These are phyloP conservation scores for Threskiornis aethiopicus DNA, from an alignment of 2,797 vertebrate species.

Conservation along the genomic window DNA sequence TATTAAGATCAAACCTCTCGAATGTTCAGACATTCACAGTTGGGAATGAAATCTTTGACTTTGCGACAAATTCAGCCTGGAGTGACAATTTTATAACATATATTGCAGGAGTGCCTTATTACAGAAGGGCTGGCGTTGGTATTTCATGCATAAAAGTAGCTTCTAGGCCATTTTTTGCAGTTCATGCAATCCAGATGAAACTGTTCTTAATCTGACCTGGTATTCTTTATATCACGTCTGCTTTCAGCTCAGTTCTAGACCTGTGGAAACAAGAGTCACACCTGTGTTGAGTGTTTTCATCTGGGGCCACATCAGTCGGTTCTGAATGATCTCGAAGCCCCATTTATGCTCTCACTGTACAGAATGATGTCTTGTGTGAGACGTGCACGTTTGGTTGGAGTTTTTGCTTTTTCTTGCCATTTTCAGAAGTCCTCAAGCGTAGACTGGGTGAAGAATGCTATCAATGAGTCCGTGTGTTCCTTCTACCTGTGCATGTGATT, in stretches of 20 bases:
- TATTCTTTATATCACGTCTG: background rate
- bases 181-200: background rate
- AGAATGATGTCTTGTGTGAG: background rate
- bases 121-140: background rate
- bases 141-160: background rate
- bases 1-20: slow-evolving; percentile 12
- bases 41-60: background rate
- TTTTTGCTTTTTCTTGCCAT: background rate
- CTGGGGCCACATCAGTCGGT: background rate
- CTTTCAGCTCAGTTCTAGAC: background rate
- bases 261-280: background rate
- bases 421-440: background rate
- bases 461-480: background rate
- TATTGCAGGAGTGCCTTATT: background rate
- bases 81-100: background rate
- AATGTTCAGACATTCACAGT: background rate
- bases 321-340: background rate
- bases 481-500: background rate
- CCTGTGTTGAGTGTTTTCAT: background rate
- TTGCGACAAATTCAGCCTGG: background rate
- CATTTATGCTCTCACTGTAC: background rate
- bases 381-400: background rate
- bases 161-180: background rate
- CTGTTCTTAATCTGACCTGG: background rate
- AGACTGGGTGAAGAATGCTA: background rate